Evolutionary conservation across 2,888 invertebrate genomes (phyloP).

Genomic region (Chalcis sispes): DNA sequence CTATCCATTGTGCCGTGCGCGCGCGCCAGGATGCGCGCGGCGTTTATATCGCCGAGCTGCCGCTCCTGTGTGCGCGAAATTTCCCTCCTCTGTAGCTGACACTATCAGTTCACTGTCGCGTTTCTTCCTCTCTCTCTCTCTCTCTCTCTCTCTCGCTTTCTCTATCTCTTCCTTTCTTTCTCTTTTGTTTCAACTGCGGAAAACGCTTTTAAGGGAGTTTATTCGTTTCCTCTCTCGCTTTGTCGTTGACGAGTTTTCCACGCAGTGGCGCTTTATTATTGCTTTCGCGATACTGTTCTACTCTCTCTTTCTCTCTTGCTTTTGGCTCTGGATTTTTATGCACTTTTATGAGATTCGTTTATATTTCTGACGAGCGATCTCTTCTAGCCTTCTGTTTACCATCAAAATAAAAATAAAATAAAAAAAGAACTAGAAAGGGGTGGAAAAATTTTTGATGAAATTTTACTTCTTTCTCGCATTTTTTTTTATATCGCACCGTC

Average conservation of each 20-base stretch:
- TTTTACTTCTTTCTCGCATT: background rate
- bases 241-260: conserved; percentile 9
- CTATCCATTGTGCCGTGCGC: conserved; percentile 20
- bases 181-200: conserved; percentile 20
- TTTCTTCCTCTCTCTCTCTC: conserved; percentile 55
- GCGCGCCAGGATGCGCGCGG: conserved; percentile 11
- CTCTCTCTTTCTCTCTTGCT: no score
- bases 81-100: conserved; percentile 65
- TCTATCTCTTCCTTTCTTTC: conserved; percentile 55
- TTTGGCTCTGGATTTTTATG: conserved; percentile 42
- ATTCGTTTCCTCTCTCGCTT: background rate
- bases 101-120: conserved; percentile 64
- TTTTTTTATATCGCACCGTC: background rate
- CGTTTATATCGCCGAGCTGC: background rate
- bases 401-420: conserved; percentile 19
- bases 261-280: conserved; percentile 43
- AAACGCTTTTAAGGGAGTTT: conserved; percentile 33
- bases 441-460: no score
- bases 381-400: background rate
- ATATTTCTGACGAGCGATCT: conserved; percentile 9
- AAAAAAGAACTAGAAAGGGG: no score
- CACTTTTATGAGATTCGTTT: conserved; percentile 49
- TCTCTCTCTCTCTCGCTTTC: conserved; percentile 56
- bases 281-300: background rate
- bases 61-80: conserved; percentile 50